A percentile compares a stretch with the other conserved stretches of the same genome.
These are phyloP conservation scores for Trissonchulus sp. DNA, from an alignment of 2,888 invertebrate genomes.

Conservation along the genomic window DNA sequence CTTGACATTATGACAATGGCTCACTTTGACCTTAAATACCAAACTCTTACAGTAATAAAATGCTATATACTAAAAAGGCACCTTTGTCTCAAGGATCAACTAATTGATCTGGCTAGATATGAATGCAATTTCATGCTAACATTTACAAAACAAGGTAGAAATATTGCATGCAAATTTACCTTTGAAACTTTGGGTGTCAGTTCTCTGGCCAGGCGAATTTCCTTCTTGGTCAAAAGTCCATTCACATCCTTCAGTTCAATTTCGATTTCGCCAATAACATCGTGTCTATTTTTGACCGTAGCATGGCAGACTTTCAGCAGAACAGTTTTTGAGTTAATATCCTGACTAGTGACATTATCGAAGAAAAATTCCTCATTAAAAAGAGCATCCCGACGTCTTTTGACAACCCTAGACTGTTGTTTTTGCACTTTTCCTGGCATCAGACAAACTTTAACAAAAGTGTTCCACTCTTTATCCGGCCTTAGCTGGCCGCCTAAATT, in stretches of 20 bases:
- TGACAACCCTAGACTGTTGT: constrained; percentile 46
- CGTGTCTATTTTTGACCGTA: constrained; percentile 50
- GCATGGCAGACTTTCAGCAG: constrained; percentile 53
- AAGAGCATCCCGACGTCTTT: constrained; percentile 45
- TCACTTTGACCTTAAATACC: too few species aligned
- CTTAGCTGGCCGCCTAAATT: constrained; percentile 51
- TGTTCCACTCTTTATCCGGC: constrained; percentile 51
- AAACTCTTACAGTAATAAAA: too few species aligned
- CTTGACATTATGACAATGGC: too few species aligned
- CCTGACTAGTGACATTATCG: constrained; percentile 52
- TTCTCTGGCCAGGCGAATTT: constrained; percentile 54
- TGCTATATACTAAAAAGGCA: too few species aligned
- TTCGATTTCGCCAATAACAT: constrained; percentile 53
- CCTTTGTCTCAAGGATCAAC: too few species aligned
- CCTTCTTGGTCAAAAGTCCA: constrained; percentile 49
- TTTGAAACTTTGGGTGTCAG: constrained; percentile 48
- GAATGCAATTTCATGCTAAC: too few species aligned
- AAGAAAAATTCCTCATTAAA: constrained; percentile 54
- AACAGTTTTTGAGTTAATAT: constrained; percentile 51
- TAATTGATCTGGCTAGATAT: too few species aligned
- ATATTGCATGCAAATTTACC: too few species aligned
- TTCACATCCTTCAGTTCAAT: constrained; percentile 53
- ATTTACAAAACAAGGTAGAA: too few species aligned
- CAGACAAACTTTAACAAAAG: constrained; percentile 53
- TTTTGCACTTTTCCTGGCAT: constrained; percentile 55